These are phyloP conservation scores for Notechis scutatus DNA, from an alignment of 2,113 vertebrate genomes.

Conservation along the genomic window DNA sequence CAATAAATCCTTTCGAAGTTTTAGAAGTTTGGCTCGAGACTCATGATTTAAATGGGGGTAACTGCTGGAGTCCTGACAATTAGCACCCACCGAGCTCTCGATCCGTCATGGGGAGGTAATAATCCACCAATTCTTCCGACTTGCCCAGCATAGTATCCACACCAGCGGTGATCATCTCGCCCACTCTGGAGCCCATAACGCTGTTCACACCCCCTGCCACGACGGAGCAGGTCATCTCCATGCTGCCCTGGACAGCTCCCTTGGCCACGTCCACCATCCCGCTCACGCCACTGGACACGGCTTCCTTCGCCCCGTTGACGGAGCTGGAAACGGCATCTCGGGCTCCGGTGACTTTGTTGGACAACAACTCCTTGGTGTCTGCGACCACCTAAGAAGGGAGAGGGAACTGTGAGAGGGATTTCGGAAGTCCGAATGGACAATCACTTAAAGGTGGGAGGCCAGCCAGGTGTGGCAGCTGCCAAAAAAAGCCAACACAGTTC, in stretches of 20 bases:
- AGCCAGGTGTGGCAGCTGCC: too few species aligned
- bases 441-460: too few species aligned
- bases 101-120: constrained; percentile 73
- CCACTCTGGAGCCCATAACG: constrained; percentile 64
- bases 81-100: constrained; percentile 76
- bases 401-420: neutral
- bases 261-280: constrained; percentile 52
- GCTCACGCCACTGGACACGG: constrained; percentile 56
- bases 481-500: too few species aligned
- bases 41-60: too few species aligned
- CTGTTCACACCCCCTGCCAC: constrained; percentile 73
- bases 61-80: too few species aligned
- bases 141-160: constrained; percentile 72
- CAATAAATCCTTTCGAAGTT: too few species aligned
- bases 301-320: constrained; percentile 74
- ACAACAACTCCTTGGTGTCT: constrained; percentile 74
- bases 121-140: constrained; percentile 80
- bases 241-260: constrained; percentile 66
- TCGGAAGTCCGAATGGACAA: too few species aligned
- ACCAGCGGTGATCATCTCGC: constrained; percentile 80
- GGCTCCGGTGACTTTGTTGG: constrained; percentile 64
- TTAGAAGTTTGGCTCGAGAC: too few species aligned
- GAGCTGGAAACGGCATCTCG: constrained; percentile 40
- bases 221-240: constrained; percentile 72
- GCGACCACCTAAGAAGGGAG: constrained; percentile 75